A percentile compares a stretch with the other conserved stretches of the same genome.
phyloP scores from a whole-genome alignment of 2,888 invertebrate genomes.

The Caenorhabditis sp. region DNA sequence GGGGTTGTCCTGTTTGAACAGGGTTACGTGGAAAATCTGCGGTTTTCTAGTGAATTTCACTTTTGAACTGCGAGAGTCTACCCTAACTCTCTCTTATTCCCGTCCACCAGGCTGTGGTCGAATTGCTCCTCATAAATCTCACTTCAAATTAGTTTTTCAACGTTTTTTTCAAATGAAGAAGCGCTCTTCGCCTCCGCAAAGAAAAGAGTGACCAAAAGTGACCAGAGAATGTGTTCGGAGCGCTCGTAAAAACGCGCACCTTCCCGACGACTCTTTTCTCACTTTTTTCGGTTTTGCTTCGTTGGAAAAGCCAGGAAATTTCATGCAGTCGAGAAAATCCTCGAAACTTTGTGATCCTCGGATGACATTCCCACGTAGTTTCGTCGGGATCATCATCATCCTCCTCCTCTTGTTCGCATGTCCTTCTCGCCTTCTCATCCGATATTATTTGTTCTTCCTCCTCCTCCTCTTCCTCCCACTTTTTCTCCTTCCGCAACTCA shows the following conservation, averaged over 20 bases:
- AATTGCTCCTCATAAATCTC: slow-evolving; percentile 34
- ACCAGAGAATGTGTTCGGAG: neutral
- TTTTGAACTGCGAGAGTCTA: too few relatives aligned
- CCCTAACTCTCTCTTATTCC: slow-evolving; percentile 8
- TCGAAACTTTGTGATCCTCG: too few relatives aligned
- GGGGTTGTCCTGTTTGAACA: neutral
- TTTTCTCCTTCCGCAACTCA: neutral
- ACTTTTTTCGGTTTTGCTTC: neutral
- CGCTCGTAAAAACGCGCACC: neutral
- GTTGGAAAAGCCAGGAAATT: too few relatives aligned
- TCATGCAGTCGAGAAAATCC: too few relatives aligned
- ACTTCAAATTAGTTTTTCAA: slow-evolving; percentile 23
- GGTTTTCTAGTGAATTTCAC: too few relatives aligned
- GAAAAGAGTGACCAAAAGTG: neutral
- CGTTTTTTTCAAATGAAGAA: neutral
- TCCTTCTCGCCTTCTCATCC: neutral
- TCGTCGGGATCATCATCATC: neutral
- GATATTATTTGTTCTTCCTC: neutral
- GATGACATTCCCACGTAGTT: slow-evolving; percentile 30
- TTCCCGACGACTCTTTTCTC: neutral
- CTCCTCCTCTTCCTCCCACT: neutral
- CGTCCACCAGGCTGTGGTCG: neutral
- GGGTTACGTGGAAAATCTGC: too few relatives aligned
- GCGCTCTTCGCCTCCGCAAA: neutral
- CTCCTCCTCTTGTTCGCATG: neutral